Evolutionary conservation across 2,888 invertebrate species (phyloP), one percentile per base, ranked within the genome.

Genomic region (Noctua pronuba): DNA sequence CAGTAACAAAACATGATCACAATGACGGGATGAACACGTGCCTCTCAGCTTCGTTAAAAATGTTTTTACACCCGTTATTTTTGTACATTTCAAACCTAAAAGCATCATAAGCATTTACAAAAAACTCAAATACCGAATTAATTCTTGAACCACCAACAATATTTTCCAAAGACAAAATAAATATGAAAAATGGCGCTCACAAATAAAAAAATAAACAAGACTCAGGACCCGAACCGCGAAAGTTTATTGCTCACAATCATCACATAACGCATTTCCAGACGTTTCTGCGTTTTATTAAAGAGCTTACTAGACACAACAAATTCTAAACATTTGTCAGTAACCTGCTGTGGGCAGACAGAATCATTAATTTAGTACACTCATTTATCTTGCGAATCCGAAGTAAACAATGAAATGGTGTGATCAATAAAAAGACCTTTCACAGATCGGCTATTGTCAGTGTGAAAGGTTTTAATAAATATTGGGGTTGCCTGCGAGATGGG

Each of bases 281-380:
- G 58, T 75, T 73, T 46, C 67, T 78, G 62, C 79, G 65, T 77
- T 78, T 84, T 87, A 85, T 82, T 84, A 82, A 83, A 72, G 84
- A 77, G 58, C 76, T 69, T 83, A 87, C 83, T 84, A 88, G 87
- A 88, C 76, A 82, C 90, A 91, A 93, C 92, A 92, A 93, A 94
- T 92, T 93, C 92, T 91, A 90, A 91, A 92, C 93, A 94, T 94
- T 94, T 92, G 90, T 94, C 93, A 94, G 88, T 77, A 85, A 87
- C 88, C 91, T 92, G 91, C 82, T 86, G 70, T 83, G 90, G 91
- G 90, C 92, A 92, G 94, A 87, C 84, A 82, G 81, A 72, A 86
- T 89, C 94, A 93, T 94, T 94, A 93, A 94, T 94, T 92, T 90
- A 86, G 87, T 82, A 79, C 83, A 77, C 80, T 91, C 92, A 93